Evolutionary conservation across 2,113 vertebrate species (phyloP).

Genomic region (Eptesicus fuscus): DNA sequence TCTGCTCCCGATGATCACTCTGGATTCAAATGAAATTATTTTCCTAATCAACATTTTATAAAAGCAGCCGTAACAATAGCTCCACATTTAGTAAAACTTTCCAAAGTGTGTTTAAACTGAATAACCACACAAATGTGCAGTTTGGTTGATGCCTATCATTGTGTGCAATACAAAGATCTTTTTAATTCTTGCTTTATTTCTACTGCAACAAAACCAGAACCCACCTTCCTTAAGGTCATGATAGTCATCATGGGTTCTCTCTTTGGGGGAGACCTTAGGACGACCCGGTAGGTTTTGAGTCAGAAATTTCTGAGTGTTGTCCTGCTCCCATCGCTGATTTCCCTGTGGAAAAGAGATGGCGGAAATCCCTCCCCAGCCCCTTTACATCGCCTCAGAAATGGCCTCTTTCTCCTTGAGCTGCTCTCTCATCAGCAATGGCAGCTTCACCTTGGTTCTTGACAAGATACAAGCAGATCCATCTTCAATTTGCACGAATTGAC

Average conservation of each 20-base stretch:
- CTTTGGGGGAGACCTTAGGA: background rate
- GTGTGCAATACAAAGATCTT: background rate
- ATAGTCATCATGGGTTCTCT: background rate
- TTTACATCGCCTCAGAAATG: background rate
- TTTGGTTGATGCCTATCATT: background rate
- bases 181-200: background rate
- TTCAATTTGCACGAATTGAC: background rate
- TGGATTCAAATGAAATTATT: background rate
- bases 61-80: background rate
- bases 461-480: background rate
- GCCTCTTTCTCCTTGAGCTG: background rate
- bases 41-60: background rate
- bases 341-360: background rate
- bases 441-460: background rate
- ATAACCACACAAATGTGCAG: background rate
- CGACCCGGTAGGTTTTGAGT: background rate
- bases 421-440: background rate
- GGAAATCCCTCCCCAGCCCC: background rate
- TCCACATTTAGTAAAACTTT: background rate
- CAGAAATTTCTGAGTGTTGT: slow-evolving; percentile 13
- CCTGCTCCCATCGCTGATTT: background rate
- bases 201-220: background rate
- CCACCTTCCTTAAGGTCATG: background rate
- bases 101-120: background rate
- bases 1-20: background rate